Conservation (phyloP, 2,113 vertebrate genomes). For the Apteryx mantelli region DNA sequence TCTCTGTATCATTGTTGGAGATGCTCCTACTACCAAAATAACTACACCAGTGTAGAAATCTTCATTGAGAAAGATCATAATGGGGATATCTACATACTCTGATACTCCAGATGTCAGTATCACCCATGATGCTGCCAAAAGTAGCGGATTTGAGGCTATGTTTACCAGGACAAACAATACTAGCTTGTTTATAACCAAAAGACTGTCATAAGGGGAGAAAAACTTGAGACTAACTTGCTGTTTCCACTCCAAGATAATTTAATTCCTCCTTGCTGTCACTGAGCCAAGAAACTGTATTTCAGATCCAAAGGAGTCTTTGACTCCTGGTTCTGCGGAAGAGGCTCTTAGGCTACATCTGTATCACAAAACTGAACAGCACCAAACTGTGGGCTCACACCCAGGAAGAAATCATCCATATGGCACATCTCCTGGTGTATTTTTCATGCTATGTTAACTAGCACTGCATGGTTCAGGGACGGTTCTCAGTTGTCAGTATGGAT, state of each 20-base stretch:
- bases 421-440: neutral
- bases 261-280: neutral
- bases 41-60: neutral
- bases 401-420: neutral
- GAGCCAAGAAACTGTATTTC: neutral
- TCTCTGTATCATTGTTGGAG: neutral
- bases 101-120: neutral
- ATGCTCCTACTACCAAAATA: neutral
- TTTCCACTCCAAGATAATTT: neutral
- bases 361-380: neutral
- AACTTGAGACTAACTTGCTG: neutral
- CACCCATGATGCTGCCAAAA: neutral
- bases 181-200: neutral
- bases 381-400: neutral
- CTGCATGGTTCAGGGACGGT: neutral
- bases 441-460: neutral
- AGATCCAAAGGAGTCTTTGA: neutral
- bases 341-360: neutral
- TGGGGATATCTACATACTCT: neutral
- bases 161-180: neutral
- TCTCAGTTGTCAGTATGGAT: neutral
- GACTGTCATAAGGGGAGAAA: neutral
- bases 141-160: neutral
- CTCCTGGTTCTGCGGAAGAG: neutral
- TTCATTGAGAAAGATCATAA: neutral